phyloP scores from a whole-genome alignment of 2,113 vertebrate species.

The Bucco capensis region DNA sequence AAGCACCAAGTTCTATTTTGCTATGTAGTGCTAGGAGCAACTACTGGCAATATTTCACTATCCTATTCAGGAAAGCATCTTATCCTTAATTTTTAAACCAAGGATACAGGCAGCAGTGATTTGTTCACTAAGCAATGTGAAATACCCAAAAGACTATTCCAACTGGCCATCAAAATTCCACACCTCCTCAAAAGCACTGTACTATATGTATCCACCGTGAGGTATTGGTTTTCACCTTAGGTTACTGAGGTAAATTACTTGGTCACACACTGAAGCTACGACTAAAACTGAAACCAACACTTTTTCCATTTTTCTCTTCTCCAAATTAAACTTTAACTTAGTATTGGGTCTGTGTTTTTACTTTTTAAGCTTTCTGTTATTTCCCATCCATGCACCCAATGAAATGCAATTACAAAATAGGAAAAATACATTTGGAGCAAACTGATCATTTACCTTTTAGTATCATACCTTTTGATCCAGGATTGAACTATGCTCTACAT shows the following conservation, averaged over 20 bases:
- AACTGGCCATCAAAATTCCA: background rate
- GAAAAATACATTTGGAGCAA: background rate
- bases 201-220: background rate
- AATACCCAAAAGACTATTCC: background rate
- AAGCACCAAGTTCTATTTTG: background rate
- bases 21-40: background rate
- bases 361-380: background rate
- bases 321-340: background rate
- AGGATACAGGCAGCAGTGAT: background rate
- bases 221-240: background rate
- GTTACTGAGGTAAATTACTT: background rate
- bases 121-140: background rate
- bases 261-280: background rate
- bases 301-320: background rate
- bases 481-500: conserved; percentile 84
- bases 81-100: background rate
- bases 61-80: background rate
- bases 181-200: background rate
- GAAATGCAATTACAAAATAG: background rate
- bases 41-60: background rate
- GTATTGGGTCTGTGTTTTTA: background rate
- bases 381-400: background rate
- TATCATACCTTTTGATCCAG: conserved; percentile 89
- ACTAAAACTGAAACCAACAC: background rate
- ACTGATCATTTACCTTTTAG: conserved; percentile 23